Conservation (phyloP, 2,113 vertebrate genomes). For the Podilymbus podiceps region DNA sequence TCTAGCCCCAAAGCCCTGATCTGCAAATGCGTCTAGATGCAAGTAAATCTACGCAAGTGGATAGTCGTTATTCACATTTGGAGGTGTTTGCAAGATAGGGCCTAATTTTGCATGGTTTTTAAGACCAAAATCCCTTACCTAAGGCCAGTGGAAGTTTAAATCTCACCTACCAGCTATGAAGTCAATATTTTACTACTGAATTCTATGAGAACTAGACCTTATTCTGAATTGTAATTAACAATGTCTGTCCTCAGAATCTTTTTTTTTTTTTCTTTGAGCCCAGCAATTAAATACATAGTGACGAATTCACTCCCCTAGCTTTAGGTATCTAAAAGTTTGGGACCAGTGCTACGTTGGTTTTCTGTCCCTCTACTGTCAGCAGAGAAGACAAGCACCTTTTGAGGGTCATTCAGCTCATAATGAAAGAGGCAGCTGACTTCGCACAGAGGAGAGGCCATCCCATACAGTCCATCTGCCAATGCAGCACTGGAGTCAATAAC, state of each 20-base stretch:
- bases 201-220: not conserved
- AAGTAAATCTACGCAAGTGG: not conserved
- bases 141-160: not conserved
- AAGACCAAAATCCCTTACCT: not conserved
- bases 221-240: not conserved
- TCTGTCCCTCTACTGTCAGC: constrained; percentile 15
- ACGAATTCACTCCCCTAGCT: not conserved
- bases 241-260: not conserved
- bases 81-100: not conserved
- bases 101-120: not conserved
- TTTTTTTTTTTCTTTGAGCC: not conserved
- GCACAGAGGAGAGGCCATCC: fast-evolving
- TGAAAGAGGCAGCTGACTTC: not conserved
- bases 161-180: not conserved
- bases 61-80: not conserved
- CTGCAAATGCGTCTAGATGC: not conserved
- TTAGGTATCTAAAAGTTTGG: not conserved
- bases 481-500: not conserved
- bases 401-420: not conserved
- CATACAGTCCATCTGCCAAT: fast-evolving
- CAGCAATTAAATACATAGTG: not conserved
- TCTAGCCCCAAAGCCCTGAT: not conserved
- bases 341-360: not conserved
- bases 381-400: not conserved
- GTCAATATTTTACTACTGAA: not conserved